These are phyloP conservation scores for Hedychridium roseum DNA, from an alignment of 2,888 invertebrate species.

Conservation along the genomic window DNA sequence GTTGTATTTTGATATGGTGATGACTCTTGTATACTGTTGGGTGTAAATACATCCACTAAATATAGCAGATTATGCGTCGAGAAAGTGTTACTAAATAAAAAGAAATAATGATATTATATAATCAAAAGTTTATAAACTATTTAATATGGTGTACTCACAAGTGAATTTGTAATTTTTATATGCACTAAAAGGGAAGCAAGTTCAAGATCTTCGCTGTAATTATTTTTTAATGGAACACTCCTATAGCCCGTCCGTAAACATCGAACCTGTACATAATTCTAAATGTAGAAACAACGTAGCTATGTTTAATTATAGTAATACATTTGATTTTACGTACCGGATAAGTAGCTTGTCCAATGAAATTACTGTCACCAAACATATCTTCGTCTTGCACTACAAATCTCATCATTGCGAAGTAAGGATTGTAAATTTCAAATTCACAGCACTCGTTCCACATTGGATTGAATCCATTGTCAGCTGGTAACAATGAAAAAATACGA, in stretches of 20 bases:
- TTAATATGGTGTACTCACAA: constrained; percentile 17
- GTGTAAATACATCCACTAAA: no score
- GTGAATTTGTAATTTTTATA: constrained; percentile 69
- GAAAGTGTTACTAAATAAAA: no score
- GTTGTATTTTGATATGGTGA: no score
- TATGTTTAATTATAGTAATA: constrained; percentile 1
- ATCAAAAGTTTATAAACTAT: no score
- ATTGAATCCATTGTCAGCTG: constrained; percentile 93
- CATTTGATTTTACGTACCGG: constrained; percentile 70
- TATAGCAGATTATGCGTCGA: no score
- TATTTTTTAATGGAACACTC: constrained; percentile 90
- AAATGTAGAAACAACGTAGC: background rate
- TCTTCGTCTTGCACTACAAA: constrained; percentile 95
- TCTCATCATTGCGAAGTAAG: constrained; percentile 83
- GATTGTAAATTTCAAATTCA: constrained; percentile 83
- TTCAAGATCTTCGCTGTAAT: constrained; percentile 91
- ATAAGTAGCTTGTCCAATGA: constrained; percentile 95
- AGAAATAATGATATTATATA: no score
- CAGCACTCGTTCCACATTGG: constrained; percentile 90
- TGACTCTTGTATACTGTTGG: no score
- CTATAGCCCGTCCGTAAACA: constrained; percentile 87
- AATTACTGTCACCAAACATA: constrained; percentile 96
- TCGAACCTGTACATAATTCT: constrained; percentile 67
- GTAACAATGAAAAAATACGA: constrained; percentile 12
- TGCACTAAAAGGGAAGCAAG: constrained; percentile 88